Conservation (phyloP, 1,140 invertebrate species). For the Papilio polyxenes region DNA sequence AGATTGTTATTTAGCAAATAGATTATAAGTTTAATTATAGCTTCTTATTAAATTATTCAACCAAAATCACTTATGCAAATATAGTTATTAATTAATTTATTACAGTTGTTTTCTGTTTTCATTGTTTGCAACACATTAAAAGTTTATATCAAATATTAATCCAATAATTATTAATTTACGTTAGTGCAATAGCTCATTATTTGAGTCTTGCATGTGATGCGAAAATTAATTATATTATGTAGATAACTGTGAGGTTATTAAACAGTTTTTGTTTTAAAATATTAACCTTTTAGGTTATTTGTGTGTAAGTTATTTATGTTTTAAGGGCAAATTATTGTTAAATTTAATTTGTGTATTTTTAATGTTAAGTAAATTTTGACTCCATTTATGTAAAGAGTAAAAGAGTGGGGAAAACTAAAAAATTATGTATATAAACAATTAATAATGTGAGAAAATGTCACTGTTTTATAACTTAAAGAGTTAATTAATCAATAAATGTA, state of each 20-base stretch:
- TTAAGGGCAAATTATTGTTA: too few species aligned
- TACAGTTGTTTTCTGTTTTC: background rate
- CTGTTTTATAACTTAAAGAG: too few species aligned
- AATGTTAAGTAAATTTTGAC: too few species aligned
- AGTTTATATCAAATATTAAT: conserved; percentile 29
- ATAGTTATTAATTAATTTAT: background rate
- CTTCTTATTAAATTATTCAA: background rate
- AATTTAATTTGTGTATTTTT: too few species aligned
- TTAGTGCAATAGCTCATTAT: conserved; percentile 32
- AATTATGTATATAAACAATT: too few species aligned
- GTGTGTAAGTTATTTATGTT: background rate
- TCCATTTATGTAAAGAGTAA: too few species aligned
- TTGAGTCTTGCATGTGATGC: conserved; percentile 23
- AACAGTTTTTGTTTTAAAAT: background rate
- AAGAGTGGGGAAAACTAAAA: too few species aligned
- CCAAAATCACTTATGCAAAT: conserved; percentile 13
- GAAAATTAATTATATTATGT: conserved; percentile 31
- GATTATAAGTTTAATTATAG: background rate
- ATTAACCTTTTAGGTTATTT: background rate
- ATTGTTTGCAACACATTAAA: conserved; percentile 13
- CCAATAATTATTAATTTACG: conserved; percentile 27
- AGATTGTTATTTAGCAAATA: too few species aligned
- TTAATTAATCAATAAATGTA: too few species aligned
- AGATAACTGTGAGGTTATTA: conserved; percentile 1
- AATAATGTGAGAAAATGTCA: too few species aligned